Evolutionary conservation across 2,113 vertebrate species (phyloP), one percentile per base, ranked within the genome.

Genomic region (Limnothrissa miodon): DNA sequence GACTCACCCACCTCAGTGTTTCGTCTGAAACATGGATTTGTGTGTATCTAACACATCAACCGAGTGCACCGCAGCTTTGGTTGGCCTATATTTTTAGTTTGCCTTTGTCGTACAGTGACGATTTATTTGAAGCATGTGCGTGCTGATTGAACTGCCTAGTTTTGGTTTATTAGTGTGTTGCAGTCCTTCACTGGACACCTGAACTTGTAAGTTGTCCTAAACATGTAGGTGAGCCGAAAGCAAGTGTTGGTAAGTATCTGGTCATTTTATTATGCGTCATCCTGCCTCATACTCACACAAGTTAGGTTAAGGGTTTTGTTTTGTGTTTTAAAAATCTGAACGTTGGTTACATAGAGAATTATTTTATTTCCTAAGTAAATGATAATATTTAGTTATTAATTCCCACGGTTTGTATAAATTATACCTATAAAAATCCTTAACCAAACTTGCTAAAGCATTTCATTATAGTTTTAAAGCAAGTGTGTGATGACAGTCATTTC

Each of bases 141-240:
- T 96, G 96, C 95, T 97, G 94, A 92, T 96, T 95, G 94, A 96
- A 95, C 95, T 96, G 96, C 88, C 94, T 95, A 93, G 95, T 95
- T 92, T 90, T 91, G 91, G 78, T 88, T 93, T 84, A 88, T 80
- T 87, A 87, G 66, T 36, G 66, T 74, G 66, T 13, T 33, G 88
- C 84, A 79, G 17, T 79, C 81, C 82, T 81, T 33, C 86, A 83
- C 87, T 91, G 80, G 91, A 87, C 85, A 59, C 82, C 84, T 85
- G 82, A 90, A 45, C 17, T 85, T 51, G 84, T 90, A 82, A 91
- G 83, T 78, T 78, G 70, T 81, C 79, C 81, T 88, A 46, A 89
- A 59, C 84, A 84, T 80, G 85, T 86, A 79, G 85, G 86, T 90
- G 85, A 70, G 45, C 78, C 74, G 80, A 87, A 78, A 3, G 45